Conservation (phyloP, 1,140 invertebrate genomes). For the Eufriesea mexicana region DNA sequence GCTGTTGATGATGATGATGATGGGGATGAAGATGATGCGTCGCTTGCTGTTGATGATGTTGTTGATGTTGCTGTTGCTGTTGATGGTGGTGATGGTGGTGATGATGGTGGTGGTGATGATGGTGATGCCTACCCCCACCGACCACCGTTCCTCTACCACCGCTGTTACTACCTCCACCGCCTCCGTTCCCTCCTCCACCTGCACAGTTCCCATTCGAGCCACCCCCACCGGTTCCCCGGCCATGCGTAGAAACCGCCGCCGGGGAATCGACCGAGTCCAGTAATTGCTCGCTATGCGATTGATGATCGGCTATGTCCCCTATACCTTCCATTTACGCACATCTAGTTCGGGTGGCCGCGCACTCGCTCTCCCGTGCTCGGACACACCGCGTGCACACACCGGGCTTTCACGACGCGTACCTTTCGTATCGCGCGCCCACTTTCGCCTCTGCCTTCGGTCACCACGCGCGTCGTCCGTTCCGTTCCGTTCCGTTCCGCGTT, state of each 20-base stretch:
- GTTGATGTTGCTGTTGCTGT: constrained; percentile 72
- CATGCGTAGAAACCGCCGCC: constrained; percentile 83
- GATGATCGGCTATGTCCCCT: constrained; percentile 86
- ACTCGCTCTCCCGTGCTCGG: constrained; percentile 64
- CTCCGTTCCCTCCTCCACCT: constrained; percentile 68
- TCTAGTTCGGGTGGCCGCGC: constrained; percentile 74
- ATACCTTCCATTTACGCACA: constrained; percentile 86
- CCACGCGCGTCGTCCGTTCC: not conserved
- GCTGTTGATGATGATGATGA: constrained; percentile 64
- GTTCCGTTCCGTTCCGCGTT: too few relatives aligned
- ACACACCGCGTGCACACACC: constrained; percentile 48
- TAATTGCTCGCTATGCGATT: constrained; percentile 84
- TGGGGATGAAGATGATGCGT: constrained; percentile 53
- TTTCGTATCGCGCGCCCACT: not conserved
- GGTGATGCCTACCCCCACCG: constrained; percentile 66
- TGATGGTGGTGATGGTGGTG: constrained; percentile 62
- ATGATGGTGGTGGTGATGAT: constrained; percentile 67
- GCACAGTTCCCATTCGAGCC: constrained; percentile 81
- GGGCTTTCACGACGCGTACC: not conserved
- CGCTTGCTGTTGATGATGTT: constrained; percentile 72
- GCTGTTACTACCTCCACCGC: constrained; percentile 70
- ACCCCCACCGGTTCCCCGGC: constrained; percentile 82
- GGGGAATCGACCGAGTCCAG: constrained; percentile 83
- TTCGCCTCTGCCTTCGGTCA: not conserved
- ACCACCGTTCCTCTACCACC: constrained; percentile 76